Evolutionary conservation across 2,888 invertebrate genomes (phyloP), one percentile per base, ranked within the genome.

Genomic region (Drosophila quasianomalipes): DNA sequence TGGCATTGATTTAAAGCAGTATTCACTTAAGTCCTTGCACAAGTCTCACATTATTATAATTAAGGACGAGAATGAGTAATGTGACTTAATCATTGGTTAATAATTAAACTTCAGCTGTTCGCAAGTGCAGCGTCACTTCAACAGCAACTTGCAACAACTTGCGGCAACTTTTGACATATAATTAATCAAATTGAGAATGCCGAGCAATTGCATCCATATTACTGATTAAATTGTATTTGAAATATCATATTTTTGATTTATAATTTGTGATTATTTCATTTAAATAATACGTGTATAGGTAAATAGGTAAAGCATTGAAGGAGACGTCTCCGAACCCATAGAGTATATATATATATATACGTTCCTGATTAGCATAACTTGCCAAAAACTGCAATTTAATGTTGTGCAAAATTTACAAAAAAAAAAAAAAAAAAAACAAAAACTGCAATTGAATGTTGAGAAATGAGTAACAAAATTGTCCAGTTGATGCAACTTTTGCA

Each of bases 1-100:
- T 62, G 49, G 70, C 82, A 82, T 79, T 87, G 85, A 87, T 84
- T 81, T 81, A 81, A 81, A 71, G 54, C 76, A 19, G 53, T 52
- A 51, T 64, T 70, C 83, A 72, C 71, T 67, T 77, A 54, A 51
- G 66, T 62, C 55, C 37, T 39, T 26, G 19, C 70, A 7, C 37
- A 51, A 26, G 30, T n/a, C 35, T 26, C 33, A 53, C 37, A 37
- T 62, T 59, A 75, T 75, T 79, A 59, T 47, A 47, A 47, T 47
- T 47, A 73, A 64, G 33, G 37, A 33, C 52, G 76, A 61, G 69
- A 14, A 65, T 54, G 80, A 61, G 80, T 80, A 79, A 76, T 79
- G 73, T 33, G 59, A 79, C 80, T 79, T 76, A 60, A 76, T 70
- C 67, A 80, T 76, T 73, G 70, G 51, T 73, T 63, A 76, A 80